Evolutionary conservation across 2,797 vertebrate species (phyloP), one percentile per base, ranked within the genome.

Genomic region (Chromobotia macracanthus): DNA sequence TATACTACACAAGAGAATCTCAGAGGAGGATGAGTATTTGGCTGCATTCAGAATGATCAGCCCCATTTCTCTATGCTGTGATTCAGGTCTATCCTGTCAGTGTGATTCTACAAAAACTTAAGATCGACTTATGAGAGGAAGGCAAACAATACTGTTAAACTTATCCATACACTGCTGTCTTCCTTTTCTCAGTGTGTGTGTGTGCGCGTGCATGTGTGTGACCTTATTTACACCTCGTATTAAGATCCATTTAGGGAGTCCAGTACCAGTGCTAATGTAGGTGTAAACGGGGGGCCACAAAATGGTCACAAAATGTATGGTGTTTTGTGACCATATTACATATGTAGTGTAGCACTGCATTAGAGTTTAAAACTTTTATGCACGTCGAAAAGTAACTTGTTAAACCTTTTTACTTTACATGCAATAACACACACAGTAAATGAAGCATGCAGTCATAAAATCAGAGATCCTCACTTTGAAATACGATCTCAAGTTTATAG

Each of bases 151-250:
- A 3, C 50, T 67, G 63, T 56, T 50, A 46, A 31, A 55, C 48
- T 53, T 46, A 75, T 53, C 65, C 46, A 1, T 75, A 23, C 31
- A 23, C 9, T 3, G 53, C 44, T n/a, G n/a, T n/a, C n/a, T n/a
- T n/a, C n/a, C n/a, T n/a, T n/a, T n/a, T n/a, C n/a, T n/a, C n/a
- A n/a, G n/a, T 50, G 18, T 50, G 69, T 21, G 35, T 31, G 31
- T 31, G 31, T 38, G 6, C n/a, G n/a, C n/a, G n/a, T n/a, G n/a
- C n/a, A n/a, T 18, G 23, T 63, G 41, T 48, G 41, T 48, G 72
- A 65, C 61, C 35, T 41, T 3, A 0, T 66, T 75, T 55, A 55
- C 73, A 75, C 61, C 61, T 55, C 16, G 73, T 55, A 21, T 66
- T 66, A 21, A 25, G 31, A 66, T 65, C 41, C 41, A 48, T 61